Percentiles rank a stretch among this genome's conserved stretches.
These are phyloP conservation scores for Arothron firmamentum DNA, from an alignment of 2,113 vertebrate species.

Conservation along the genomic window DNA sequence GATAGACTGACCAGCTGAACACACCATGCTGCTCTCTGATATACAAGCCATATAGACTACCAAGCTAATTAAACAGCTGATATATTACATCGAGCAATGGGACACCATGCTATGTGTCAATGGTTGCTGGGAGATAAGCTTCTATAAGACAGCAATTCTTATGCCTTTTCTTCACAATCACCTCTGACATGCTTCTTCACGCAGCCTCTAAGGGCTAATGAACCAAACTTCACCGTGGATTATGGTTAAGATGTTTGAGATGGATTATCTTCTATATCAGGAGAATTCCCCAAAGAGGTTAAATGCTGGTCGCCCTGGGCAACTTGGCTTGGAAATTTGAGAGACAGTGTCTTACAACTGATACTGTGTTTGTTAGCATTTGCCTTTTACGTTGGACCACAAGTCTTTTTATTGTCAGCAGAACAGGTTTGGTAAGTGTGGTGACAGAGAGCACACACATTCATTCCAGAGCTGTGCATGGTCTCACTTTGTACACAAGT, in stretches of 20 bases:
- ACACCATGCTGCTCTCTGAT: conserved; percentile 59
- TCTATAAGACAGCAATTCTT: conserved; percentile 30
- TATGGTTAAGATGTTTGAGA: conserved; percentile 17
- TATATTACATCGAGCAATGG: conserved; percentile 46
- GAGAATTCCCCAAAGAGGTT: conserved; percentile 28
- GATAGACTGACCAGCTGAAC: conserved; percentile 45
- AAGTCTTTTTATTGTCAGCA: conserved; percentile 28
- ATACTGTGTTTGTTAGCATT: conserved; percentile 14
- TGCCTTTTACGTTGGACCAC: conserved; percentile 12
- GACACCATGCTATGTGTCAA: conserved; percentile 34
- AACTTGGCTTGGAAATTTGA: conserved; percentile 2
- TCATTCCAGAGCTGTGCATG: conserved; percentile 8
- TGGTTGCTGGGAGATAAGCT: conserved; percentile 39
- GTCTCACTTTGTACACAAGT: not conserved
- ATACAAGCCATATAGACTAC: conserved; percentile 66
- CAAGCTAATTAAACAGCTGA: conserved; percentile 42
- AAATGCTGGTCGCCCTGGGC: conserved; percentile 4
- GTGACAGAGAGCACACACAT: conserved; percentile 10
- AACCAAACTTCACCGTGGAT: conserved; percentile 39
- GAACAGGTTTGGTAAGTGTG: conserved; percentile 18
- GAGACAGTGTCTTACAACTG: conserved; percentile 7
- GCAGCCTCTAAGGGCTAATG: conserved; percentile 35
- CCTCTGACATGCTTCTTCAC: conserved; percentile 50
- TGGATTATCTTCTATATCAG: conserved; percentile 12
- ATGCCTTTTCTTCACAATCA: conserved; percentile 52